phyloP scores from a whole-genome alignment of 2,888 invertebrate genomes.

The Melinaea marsaeus region DNA sequence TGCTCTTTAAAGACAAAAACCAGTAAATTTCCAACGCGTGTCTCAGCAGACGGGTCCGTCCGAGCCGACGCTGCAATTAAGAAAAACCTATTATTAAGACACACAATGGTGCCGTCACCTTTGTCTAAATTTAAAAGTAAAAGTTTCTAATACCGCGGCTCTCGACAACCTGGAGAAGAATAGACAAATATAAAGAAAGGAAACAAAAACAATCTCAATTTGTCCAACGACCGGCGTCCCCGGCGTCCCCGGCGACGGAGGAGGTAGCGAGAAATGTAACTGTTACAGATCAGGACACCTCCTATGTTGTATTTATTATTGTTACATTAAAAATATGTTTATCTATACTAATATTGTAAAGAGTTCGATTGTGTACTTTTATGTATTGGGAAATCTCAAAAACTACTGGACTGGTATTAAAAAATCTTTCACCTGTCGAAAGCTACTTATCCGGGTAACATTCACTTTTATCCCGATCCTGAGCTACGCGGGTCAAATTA shows the following conservation, averaged over 20 bases:
- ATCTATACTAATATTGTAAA: too few species aligned
- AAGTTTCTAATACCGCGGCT: constrained; percentile 37
- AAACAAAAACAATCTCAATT: constrained; percentile 17
- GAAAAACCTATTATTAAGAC: constrained; percentile 15
- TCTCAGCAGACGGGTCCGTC: background rate
- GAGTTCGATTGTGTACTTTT: too few species aligned
- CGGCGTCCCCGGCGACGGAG: constrained; percentile 1
- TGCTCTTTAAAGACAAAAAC: too few species aligned
- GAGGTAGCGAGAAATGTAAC: background rate
- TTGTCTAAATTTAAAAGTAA: constrained; percentile 58
- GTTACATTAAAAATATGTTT: too few species aligned
- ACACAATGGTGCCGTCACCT: constrained; percentile 37
- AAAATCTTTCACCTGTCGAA: too few species aligned
- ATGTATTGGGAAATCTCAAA: too few species aligned
- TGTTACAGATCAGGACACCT: constrained; percentile 1
- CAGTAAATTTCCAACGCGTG: too few species aligned
- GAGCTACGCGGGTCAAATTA: too few species aligned
- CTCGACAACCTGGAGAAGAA: constrained; percentile 6
- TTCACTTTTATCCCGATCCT: too few species aligned
- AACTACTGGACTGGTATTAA: too few species aligned
- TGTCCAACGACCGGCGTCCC: constrained; percentile 20
- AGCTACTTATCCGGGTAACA: too few species aligned
- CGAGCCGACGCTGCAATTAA: constrained; percentile 10
- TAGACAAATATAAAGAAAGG: constrained; percentile 4
- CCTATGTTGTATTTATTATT: background rate